These are phyloP conservation scores for Lobophora halterata DNA, from an alignment of 2,888 invertebrate species.

Conservation along the genomic window DNA sequence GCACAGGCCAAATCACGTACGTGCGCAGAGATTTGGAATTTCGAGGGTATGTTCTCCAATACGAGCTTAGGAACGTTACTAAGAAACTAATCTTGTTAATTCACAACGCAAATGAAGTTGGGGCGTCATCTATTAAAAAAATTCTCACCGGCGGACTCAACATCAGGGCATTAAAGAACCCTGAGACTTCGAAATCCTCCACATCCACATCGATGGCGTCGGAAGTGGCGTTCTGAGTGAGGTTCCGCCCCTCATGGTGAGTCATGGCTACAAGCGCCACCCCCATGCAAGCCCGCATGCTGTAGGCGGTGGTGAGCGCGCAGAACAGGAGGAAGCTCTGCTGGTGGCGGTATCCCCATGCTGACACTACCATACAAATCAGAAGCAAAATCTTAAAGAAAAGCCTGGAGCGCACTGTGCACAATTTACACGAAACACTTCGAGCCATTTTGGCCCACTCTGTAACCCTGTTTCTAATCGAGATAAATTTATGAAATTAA, in stretches of 20 bases:
- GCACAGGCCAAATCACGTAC: too few species aligned
- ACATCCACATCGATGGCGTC: slow-evolving; percentile 9
- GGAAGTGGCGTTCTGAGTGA: not conserved
- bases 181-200: slow-evolving; percentile 31
- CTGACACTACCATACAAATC: slow-evolving; percentile 39
- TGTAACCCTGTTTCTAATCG: too few species aligned
- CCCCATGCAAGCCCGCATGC: slow-evolving; percentile 83
- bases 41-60: too few species aligned
- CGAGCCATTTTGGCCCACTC: too few species aligned
- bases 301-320: slow-evolving; percentile 81
- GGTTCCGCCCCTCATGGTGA: slow-evolving; percentile 19
- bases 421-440: too few species aligned
- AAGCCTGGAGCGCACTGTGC: too few species aligned
- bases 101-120: too few species aligned
- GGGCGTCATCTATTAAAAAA: not conserved
- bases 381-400: too few species aligned
- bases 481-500: too few species aligned
- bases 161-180: slow-evolving; percentile 44
- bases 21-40: too few species aligned
- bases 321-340: slow-evolving; percentile 81
- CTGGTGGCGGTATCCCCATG: slow-evolving; percentile 75
- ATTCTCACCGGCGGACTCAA: slow-evolving; percentile 52
- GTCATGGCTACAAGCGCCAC: slow-evolving; percentile 85
- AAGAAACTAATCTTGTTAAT: too few species aligned
- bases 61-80: too few species aligned